phyloP scores from a whole-genome alignment of 2,888 invertebrate species.

The Orgyia antiqua region DNA sequence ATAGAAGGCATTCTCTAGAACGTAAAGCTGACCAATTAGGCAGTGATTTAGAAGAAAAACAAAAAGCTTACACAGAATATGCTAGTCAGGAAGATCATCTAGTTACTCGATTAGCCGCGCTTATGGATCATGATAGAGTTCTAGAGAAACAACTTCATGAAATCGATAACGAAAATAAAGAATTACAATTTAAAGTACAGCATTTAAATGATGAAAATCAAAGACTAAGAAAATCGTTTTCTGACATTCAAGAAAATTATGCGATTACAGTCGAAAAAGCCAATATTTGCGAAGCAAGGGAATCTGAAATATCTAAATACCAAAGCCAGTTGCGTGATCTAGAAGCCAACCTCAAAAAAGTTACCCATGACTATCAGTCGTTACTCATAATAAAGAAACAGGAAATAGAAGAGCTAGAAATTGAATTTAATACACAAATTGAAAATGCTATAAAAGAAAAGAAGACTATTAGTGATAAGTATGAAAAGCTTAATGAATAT shows the following conservation, averaged over 20 bases:
- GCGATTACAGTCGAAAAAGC: slow-evolving; percentile 51
- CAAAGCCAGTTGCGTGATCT: slow-evolving; percentile 58
- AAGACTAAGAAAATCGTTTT: slow-evolving; percentile 59
- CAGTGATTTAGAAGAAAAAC: slow-evolving; percentile 78
- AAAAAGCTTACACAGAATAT: slow-evolving; percentile 78
- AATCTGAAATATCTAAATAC: slow-evolving; percentile 45
- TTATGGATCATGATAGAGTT: slow-evolving; percentile 80
- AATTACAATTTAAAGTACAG: slow-evolving; percentile 74
- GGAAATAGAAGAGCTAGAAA: slow-evolving; percentile 65
- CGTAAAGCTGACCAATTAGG: slow-evolving; percentile 80
- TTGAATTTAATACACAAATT: slow-evolving; percentile 64
- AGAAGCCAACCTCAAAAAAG: slow-evolving; percentile 59
- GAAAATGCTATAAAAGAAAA: slow-evolving; percentile 68
- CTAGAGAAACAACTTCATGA: slow-evolving; percentile 81
- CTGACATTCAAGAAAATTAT: slow-evolving; percentile 60
- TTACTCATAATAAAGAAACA: slow-evolving; percentile 60
- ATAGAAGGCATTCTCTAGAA: slow-evolving; percentile 78
- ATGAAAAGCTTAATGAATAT: slow-evolving; percentile 70
- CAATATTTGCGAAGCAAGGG: slow-evolving; percentile 43
- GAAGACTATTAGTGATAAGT: slow-evolving; percentile 64
- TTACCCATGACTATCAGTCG: slow-evolving; percentile 51
- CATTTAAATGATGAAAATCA: slow-evolving; percentile 73
- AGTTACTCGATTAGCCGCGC: slow-evolving; percentile 78
- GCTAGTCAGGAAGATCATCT: slow-evolving; percentile 80
- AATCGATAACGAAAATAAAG: slow-evolving; percentile 75